These are phyloP conservation scores for Catharus bicknelli DNA, from an alignment of 2,113 vertebrate species.

Conservation along the genomic window DNA sequence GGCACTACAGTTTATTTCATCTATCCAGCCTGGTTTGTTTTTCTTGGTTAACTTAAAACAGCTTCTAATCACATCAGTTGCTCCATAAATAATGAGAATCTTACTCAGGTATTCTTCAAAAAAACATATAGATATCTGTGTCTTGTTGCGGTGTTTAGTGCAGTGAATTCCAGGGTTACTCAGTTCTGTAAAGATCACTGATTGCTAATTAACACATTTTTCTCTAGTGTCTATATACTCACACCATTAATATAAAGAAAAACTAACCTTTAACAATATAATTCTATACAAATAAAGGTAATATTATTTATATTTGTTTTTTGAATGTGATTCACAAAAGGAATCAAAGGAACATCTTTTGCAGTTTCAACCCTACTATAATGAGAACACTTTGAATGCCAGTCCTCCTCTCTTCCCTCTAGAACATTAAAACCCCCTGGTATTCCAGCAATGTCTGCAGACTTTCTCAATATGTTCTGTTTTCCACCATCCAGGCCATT, in stretches of 20 bases:
- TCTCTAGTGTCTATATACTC: neutral
- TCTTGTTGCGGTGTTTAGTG: neutral
- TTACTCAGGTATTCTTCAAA: neutral
- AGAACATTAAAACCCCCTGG: neutral
- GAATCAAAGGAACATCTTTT: neutral
- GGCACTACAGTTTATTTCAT: neutral
- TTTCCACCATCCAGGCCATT: neutral
- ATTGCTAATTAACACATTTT: neutral
- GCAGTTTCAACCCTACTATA: neutral
- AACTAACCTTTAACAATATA: neutral
- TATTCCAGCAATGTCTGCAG: neutral
- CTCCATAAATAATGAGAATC: neutral
- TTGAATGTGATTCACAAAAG: neutral
- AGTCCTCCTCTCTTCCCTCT: neutral
- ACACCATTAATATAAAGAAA: neutral
- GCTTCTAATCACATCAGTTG: neutral
- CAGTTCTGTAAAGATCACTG: neutral
- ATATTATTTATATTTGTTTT: neutral
- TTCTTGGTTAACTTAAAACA: neutral
- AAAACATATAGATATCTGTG: neutral
- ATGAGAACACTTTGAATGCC: neutral
- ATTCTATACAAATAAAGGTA: neutral
- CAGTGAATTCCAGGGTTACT: neutral
- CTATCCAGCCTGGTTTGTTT: neutral
- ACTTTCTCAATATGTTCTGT: neutral